These are phyloP conservation scores for Pediacus dermestoides DNA, from an alignment of 2,888 invertebrate genomes.

Conservation along the genomic window DNA sequence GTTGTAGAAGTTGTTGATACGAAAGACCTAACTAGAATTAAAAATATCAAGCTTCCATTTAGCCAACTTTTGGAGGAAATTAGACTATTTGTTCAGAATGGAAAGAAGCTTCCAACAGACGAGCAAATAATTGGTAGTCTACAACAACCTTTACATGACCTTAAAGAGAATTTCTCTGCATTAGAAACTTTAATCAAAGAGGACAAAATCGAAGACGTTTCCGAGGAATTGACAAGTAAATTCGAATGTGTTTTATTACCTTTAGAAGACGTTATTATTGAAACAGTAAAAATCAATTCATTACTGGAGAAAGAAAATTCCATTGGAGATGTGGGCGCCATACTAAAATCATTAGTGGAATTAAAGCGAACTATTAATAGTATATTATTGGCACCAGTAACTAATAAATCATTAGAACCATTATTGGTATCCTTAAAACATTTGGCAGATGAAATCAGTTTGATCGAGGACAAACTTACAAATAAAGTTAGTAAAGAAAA, in stretches of 20 bases:
- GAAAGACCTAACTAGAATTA: slow-evolving; percentile 14
- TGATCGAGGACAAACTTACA: slow-evolving; percentile 18
- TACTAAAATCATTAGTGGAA: slow-evolving; percentile 17
- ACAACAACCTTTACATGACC: slow-evolving; percentile 47
- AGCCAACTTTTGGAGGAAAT: slow-evolving; percentile 29
- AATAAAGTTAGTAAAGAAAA: slow-evolving; percentile 11
- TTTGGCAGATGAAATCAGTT: slow-evolving; percentile 16
- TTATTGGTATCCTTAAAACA: slow-evolving; percentile 24
- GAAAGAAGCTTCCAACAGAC: slow-evolving; percentile 18
- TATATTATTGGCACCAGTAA: slow-evolving; percentile 19
- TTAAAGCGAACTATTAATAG: slow-evolving; percentile 19
- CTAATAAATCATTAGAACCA: slow-evolving; percentile 17
- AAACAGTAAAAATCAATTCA: slow-evolving; percentile 33
- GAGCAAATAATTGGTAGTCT: slow-evolving; percentile 34
- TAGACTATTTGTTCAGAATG: slow-evolving; percentile 21
- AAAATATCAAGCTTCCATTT: slow-evolving; percentile 24
- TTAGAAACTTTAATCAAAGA: slow-evolving; percentile 38
- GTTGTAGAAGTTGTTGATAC: slow-evolving; percentile 10
- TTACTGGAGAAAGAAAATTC: slow-evolving; percentile 19
- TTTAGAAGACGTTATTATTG: slow-evolving; percentile 30
- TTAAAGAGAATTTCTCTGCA: slow-evolving; percentile 40
- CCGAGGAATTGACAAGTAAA: slow-evolving; percentile 17
- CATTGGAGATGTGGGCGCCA: slow-evolving; percentile 10
- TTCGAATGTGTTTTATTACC: slow-evolving; percentile 25
- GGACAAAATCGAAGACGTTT: slow-evolving; percentile 23